phyloP scores from a whole-genome alignment of 2,113 vertebrate species.

The Aspiorhynchus laticeps region DNA sequence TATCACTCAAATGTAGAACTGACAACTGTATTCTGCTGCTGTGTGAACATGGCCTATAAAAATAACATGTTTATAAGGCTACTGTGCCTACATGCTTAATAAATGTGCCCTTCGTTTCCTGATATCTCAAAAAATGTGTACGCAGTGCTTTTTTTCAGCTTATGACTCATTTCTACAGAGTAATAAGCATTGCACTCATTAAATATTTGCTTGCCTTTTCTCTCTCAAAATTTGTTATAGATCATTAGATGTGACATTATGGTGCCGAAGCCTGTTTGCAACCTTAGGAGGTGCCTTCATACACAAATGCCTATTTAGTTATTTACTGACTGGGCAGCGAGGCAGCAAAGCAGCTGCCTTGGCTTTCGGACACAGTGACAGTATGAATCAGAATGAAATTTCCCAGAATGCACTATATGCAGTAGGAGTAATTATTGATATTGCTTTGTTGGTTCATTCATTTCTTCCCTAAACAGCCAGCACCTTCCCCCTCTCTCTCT shows the following conservation, averaged over 20 bases:
- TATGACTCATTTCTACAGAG: not conserved
- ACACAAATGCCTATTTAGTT: not conserved
- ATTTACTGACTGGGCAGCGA: slow-evolving; percentile 4
- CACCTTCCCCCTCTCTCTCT: not conserved
- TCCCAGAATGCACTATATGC: not conserved
- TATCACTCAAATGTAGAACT: not conserved
- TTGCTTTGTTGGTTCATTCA: slow-evolving; percentile 29
- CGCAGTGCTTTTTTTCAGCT: not conserved
- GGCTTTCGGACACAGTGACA: not conserved
- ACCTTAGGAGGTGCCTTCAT: not conserved
- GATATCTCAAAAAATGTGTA: not conserved
- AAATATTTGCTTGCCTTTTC: slow-evolving; percentile 11
- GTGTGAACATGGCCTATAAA: not conserved
- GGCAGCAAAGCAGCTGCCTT: not conserved
- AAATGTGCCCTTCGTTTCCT: not conserved
- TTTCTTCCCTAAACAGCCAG: not conserved
- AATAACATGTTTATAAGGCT: not conserved
- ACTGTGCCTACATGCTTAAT: not conserved
- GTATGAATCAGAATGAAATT: not conserved
- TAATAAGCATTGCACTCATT: not conserved
- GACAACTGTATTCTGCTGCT: not conserved
- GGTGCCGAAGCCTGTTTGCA: not conserved
- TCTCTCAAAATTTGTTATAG: not conserved
- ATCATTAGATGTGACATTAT: slow-evolving; percentile 19
- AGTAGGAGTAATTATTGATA: slow-evolving; percentile 31